Evolutionary conservation across 53 echinoderm and acorn worm genomes (phyloP).

Genomic region (Hippasteria phrygiana): DNA sequence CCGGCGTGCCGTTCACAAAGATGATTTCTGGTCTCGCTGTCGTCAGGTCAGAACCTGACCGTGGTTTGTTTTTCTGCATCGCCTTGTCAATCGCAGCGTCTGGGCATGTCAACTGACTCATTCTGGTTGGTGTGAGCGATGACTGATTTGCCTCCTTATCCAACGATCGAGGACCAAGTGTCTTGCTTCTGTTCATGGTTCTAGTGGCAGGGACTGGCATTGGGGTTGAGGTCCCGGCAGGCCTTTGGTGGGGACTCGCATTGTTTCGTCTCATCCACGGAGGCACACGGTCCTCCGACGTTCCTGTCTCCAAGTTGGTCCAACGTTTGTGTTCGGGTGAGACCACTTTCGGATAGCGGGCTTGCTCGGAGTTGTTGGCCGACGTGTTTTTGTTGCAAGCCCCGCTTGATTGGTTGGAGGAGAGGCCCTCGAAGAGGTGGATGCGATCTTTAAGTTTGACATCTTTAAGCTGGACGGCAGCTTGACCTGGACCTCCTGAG

Average conservation of each 20-base stretch:
- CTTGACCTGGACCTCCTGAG: constrained; percentile 23
- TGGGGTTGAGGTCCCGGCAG: background rate
- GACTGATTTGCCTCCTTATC: constrained; percentile 21
- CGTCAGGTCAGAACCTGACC: background rate
- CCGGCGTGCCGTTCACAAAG: constrained; percentile 24
- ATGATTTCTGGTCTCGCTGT: background rate
- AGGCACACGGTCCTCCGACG: background rate
- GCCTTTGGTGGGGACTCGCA: background rate
- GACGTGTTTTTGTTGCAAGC: constrained; percentile 40
- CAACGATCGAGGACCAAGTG: background rate
- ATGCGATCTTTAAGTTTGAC: constrained; percentile 68
- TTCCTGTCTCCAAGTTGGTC: constrained; percentile 66
- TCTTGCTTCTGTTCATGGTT: constrained; percentile 6
- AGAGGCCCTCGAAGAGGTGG: constrained; percentile 66
- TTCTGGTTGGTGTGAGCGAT: background rate
- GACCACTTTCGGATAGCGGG: constrained; percentile 68
- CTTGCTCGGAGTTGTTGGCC: constrained; percentile 50
- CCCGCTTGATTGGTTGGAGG: background rate
- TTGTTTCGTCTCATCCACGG: background rate
- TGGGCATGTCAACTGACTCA: background rate
- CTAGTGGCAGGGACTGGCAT: background rate
- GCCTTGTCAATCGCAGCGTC: background rate
- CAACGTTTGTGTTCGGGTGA: constrained; percentile 74
- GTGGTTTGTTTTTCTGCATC: background rate
- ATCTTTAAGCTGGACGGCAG: constrained; percentile 44